Conservation (phyloP, 2,113 vertebrate genomes). For the Pycnonotus jocosus region DNA sequence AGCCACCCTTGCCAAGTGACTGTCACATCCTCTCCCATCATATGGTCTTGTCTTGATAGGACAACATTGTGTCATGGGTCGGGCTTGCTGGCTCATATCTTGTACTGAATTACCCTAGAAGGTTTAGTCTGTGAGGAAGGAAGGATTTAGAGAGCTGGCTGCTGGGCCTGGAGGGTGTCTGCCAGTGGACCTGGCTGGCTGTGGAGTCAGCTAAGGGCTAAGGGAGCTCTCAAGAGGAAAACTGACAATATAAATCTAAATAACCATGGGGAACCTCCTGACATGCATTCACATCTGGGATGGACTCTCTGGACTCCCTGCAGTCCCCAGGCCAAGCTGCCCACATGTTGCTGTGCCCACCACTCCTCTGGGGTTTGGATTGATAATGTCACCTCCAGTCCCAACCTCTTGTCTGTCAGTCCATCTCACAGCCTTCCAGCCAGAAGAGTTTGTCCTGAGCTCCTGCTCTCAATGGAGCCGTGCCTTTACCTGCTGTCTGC, state of each 20-base stretch:
- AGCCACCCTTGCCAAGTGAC: background rate
- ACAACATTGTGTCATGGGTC: background rate
- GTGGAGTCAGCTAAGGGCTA: background rate
- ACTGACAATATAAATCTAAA: background rate
- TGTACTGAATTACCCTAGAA: slow-evolving; percentile 14
- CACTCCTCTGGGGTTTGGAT: background rate
- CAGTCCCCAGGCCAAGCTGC: background rate
- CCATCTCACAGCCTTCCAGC: background rate
- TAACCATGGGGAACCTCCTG: background rate
- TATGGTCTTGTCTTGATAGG: slow-evolving; percentile 11
- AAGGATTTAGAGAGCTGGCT: slow-evolving; percentile 48
- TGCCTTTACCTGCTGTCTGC: background rate
- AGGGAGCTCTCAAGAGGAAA: background rate
- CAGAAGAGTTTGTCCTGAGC: background rate
- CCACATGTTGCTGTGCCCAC: background rate
- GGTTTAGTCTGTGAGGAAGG: slow-evolving; percentile 69
- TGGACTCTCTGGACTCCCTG: background rate
- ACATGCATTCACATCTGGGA: rapidly evolving
- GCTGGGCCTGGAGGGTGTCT: slow-evolving; percentile 32
- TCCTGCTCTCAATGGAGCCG: background rate
- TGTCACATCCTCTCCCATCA: background rate
- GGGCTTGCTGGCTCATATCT: slow-evolving; percentile 34
- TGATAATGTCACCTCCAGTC: background rate
- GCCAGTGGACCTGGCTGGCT: background rate
- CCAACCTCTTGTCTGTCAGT: background rate